Conservation (phyloP, 2,797 vertebrate species). For the Atherinosoma microstoma region DNA sequence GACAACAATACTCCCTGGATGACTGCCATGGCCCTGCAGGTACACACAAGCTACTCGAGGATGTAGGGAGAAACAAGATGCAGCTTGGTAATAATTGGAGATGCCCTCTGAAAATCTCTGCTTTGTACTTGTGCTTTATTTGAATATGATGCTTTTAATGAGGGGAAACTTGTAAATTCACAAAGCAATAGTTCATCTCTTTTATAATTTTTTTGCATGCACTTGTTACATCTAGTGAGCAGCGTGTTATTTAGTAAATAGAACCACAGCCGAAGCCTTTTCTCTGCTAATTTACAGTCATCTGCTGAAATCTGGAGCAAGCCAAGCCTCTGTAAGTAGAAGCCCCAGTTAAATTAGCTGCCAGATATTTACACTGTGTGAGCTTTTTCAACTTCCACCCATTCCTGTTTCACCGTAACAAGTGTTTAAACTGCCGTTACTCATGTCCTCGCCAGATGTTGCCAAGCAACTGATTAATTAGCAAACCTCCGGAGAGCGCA, state of each 20-base stretch:
- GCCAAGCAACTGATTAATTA: constrained; percentile 71
- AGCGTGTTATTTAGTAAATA: constrained; percentile 38
- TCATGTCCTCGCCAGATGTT: constrained; percentile 60
- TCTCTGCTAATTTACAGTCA: constrained; percentile 40
- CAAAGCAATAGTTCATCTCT: constrained; percentile 43
- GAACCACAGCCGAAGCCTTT: constrained; percentile 30
- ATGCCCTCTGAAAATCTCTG: constrained; percentile 37
- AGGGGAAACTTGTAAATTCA: constrained; percentile 38
- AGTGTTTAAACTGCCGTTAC: constrained; percentile 61
- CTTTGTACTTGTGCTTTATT: constrained; percentile 57
- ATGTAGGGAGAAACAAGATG: constrained; percentile 34
- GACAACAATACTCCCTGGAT: constrained; percentile 51
- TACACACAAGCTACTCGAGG: constrained; percentile 22
- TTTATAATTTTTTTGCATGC: constrained; percentile 24
- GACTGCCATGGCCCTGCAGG: constrained; percentile 50
- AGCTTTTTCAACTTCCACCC: constrained; percentile 38
- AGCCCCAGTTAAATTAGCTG: constrained; percentile 42
- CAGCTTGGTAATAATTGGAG: constrained; percentile 32
- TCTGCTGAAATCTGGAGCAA: constrained; percentile 15
- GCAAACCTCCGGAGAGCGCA: constrained; percentile 32
- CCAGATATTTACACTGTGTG: constrained; percentile 47
- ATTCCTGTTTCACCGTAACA: constrained; percentile 45
- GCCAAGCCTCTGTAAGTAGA: constrained; percentile 51
- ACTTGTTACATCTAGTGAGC: constrained; percentile 9
- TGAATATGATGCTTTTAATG: constrained; percentile 50